Evolutionary conservation across 2,113 vertebrate genomes (phyloP).

Genomic region (Pogona vitticeps): DNA sequence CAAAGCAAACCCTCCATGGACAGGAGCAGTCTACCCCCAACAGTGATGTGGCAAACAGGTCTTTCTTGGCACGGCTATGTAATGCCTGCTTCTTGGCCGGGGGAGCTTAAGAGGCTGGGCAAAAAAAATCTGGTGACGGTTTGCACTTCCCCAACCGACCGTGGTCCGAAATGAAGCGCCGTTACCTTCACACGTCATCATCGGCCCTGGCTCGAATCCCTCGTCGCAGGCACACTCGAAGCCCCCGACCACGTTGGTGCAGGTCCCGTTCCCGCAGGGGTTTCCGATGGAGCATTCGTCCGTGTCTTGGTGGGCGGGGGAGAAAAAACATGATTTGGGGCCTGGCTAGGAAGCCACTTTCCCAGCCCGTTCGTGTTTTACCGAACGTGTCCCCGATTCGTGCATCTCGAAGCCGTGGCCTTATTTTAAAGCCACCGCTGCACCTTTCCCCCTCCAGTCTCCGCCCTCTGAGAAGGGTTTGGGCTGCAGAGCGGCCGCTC

Average conservation of each 20-base stretch:
- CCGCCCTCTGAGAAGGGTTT: too few relatives aligned
- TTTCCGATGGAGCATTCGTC: slow-evolving; percentile 93
- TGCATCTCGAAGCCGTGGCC: too few relatives aligned
- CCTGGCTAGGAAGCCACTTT: too few relatives aligned
- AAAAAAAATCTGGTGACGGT: too few relatives aligned
- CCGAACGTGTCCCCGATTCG: neutral
- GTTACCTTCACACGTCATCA: slow-evolving; percentile 94
- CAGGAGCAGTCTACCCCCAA: neutral
- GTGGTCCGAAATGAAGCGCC: too few relatives aligned
- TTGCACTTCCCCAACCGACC: too few relatives aligned
- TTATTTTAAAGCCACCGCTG: too few relatives aligned
- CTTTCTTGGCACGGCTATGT: too few relatives aligned
- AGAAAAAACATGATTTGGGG: neutral
- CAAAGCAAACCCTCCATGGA: neutral
- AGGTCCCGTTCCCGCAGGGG: slow-evolving; percentile 92
- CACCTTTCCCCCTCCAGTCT: too few relatives aligned
- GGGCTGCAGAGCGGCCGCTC: neutral
- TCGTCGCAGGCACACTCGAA: slow-evolving; percentile 91
- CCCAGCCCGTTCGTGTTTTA: neutral
- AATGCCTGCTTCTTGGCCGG: too few relatives aligned
- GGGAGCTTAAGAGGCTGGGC: neutral
- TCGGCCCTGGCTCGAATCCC: slow-evolving; percentile 91
- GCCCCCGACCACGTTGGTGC: slow-evolving; percentile 90
- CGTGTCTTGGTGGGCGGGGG: slow-evolving; percentile 75
- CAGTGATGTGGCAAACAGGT: too few relatives aligned